These are phyloP conservation scores for Neodiprion lecontei DNA, from an alignment of 1,140 invertebrate genomes.

Conservation along the genomic window DNA sequence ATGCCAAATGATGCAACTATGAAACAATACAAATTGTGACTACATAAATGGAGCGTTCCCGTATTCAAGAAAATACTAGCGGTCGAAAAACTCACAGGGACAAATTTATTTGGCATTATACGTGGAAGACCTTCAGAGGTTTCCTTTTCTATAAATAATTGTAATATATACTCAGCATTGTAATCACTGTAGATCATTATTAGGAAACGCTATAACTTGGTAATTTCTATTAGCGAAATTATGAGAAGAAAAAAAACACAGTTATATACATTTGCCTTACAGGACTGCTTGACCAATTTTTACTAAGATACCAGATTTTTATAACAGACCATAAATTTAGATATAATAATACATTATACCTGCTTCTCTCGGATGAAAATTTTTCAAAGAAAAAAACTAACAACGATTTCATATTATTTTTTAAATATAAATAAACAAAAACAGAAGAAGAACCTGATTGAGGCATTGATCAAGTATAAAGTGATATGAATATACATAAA, in stretches of 20 bases:
- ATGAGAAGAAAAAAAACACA: background rate
- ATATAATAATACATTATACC: background rate
- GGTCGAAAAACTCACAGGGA: too few species aligned
- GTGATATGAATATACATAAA: conserved; percentile 13
- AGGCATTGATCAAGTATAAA: background rate
- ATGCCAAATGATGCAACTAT: too few species aligned
- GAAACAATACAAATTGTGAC: too few species aligned
- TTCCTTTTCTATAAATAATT: too few species aligned
- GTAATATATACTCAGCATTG: too few species aligned
- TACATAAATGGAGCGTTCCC: too few species aligned
- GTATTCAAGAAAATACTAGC: too few species aligned
- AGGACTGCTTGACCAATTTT: conserved; percentile 39
- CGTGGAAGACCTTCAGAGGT: too few species aligned
- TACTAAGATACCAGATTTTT: conserved; percentile 30
- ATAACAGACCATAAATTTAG: conserved; percentile 8
- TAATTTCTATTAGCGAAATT: too few species aligned
- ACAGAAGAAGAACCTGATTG: background rate
- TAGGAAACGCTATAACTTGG: too few species aligned
- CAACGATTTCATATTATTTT: background rate
- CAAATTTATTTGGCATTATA: too few species aligned
- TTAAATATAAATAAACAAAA: background rate
- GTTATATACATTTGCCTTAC: background rate
- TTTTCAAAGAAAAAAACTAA: background rate
- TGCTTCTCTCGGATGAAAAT: background rate
- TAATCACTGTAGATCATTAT: too few species aligned